These are phyloP conservation scores for Sitta carolinensis DNA, from an alignment of 2,797 vertebrate genomes.

Conservation along the genomic window DNA sequence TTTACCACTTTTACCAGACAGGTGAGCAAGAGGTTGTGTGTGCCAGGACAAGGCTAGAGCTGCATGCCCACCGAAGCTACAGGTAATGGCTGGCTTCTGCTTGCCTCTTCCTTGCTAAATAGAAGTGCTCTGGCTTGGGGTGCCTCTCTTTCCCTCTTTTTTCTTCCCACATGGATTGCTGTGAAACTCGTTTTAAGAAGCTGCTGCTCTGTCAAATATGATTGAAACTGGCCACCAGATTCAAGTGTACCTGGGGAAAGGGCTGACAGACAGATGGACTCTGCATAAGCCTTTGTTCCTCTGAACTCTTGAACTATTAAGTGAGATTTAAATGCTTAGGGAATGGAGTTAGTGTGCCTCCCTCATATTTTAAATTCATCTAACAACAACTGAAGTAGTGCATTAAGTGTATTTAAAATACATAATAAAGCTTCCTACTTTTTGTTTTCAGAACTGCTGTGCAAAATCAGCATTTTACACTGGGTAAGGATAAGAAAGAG, in stretches of 20 bases:
- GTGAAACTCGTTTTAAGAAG: background rate
- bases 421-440: background rate
- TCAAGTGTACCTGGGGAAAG: background rate
- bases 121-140: background rate
- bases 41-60: background rate
- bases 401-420: background rate
- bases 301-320: background rate
- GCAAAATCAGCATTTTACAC: background rate
- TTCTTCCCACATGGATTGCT: background rate
- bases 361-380: background rate
- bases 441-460: background rate
- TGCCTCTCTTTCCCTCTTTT: background rate
- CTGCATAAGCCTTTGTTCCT: background rate
- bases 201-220: background rate
- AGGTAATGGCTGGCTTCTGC: background rate
- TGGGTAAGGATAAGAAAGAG: background rate
- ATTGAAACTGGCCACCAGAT: background rate
- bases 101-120: background rate
- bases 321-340: background rate
- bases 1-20: background rate
- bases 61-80: background rate
- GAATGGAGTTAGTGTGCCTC: background rate
- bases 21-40: background rate
- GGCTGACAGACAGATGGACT: background rate
- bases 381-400: background rate